Conservation (phyloP, 2,797 vertebrate species). For the Anniella stebbinsi region DNA sequence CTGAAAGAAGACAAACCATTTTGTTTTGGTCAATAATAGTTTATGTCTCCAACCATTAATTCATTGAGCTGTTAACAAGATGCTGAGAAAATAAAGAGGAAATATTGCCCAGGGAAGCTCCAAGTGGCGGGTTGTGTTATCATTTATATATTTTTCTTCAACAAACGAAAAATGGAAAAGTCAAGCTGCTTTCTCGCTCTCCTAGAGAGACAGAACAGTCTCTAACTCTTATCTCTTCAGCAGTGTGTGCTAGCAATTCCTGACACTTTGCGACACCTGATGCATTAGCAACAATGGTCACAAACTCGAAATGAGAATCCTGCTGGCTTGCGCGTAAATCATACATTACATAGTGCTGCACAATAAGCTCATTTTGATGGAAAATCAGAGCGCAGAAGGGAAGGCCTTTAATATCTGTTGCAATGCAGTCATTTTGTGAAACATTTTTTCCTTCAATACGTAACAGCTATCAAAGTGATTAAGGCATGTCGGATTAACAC, state of each 20-base stretch:
- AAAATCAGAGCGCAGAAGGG: slow-evolving; percentile 57
- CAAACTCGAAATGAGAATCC: slow-evolving; percentile 39
- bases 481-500: slow-evolving; percentile 62
- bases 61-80: slow-evolving; percentile 63
- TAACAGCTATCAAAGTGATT: slow-evolving; percentile 59
- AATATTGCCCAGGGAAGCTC: slow-evolving; percentile 59
- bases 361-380: slow-evolving; percentile 42
- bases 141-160: slow-evolving; percentile 32
- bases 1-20: slow-evolving; percentile 8
- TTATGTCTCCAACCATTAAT: not conserved
- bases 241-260: slow-evolving; percentile 38
- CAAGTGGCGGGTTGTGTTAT: not conserved
- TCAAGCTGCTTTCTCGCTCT: slow-evolving; percentile 26
- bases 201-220: slow-evolving; percentile 4
- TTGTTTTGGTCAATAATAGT: slow-evolving; percentile 5
- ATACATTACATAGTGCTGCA: slow-evolving; percentile 59
- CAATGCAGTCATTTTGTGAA: slow-evolving; percentile 74
- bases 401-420: slow-evolving; percentile 67
- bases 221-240: not conserved
- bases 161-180: not conserved
- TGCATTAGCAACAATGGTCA: slow-evolving; percentile 55
- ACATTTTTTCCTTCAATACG: slow-evolving; percentile 59
- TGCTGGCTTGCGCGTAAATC: slow-evolving; percentile 62
- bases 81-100: slow-evolving; percentile 57
- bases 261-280: slow-evolving; percentile 30